phyloP scores from a whole-genome alignment of 2,888 invertebrate genomes.

The Brassicogethes aeneus region DNA sequence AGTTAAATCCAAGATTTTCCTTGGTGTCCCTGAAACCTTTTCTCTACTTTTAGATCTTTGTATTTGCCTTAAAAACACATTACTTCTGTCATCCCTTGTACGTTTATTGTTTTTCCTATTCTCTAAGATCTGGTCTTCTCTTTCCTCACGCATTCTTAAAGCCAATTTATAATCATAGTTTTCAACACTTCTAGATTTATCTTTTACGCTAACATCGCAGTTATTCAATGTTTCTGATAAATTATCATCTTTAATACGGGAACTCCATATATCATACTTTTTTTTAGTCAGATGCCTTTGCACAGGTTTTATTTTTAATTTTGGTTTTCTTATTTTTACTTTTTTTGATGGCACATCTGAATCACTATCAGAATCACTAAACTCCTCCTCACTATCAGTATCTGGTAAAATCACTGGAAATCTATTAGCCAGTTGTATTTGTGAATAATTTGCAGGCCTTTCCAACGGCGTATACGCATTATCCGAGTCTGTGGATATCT shows the following conservation, averaged over 20 bases:
- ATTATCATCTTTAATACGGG: constrained; percentile 65
- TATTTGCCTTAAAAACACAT: constrained; percentile 49
- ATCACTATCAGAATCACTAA: constrained; percentile 49
- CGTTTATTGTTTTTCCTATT: constrained; percentile 48
- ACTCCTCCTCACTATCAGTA: constrained; percentile 45
- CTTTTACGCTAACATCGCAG: constrained; percentile 64
- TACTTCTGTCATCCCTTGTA: constrained; percentile 49
- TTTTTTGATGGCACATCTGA: constrained; percentile 43
- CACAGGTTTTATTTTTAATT: constrained; percentile 38
- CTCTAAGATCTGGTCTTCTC: constrained; percentile 10
- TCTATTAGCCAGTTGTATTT: constrained; percentile 20
- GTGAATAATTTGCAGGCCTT: constrained; percentile 44
- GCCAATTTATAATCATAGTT: constrained; percentile 60
- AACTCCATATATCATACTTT: constrained; percentile 72
- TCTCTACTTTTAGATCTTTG: constrained; percentile 32
- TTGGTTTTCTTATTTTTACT: constrained; percentile 49
- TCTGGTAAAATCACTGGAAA: constrained; percentile 26
- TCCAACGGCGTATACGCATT: constrained; percentile 50
- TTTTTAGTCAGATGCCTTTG: constrained; percentile 44
- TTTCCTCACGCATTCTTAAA: constrained; percentile 44
- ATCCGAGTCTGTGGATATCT: constrained; percentile 38
- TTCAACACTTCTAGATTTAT: constrained; percentile 61
- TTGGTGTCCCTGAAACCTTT: constrained; percentile 46
- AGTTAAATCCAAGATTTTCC: constrained; percentile 50
- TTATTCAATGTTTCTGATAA: constrained; percentile 68